A percentile compares a stretch with the other conserved stretches of the same genome.
Conservation (phyloP, 2,888 invertebrate genomes). For the Nomada ruficornis region DNA sequence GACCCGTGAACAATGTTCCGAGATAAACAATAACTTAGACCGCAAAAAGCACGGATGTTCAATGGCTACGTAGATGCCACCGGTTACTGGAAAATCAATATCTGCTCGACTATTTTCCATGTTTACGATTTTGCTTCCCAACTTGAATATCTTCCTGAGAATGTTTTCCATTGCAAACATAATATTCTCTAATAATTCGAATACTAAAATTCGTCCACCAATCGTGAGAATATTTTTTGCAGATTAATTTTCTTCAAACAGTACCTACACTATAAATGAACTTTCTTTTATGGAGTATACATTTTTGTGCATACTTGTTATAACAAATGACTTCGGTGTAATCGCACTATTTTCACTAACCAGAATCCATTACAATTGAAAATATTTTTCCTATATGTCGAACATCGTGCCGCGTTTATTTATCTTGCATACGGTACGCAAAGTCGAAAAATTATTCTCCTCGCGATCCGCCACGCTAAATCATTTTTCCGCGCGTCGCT, state of each 20-base stretch:
- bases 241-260: too few species aligned
- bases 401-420: background rate
- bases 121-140: conserved; percentile 17
- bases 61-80: conserved; percentile 39
- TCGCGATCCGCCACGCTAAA: conserved; percentile 18
- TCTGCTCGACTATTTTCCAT: conserved; percentile 16
- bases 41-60: conserved; percentile 40
- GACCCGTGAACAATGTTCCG: conserved; percentile 32
- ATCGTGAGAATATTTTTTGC: too few species aligned
- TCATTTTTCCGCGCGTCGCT: conserved; percentile 28
- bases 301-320: too few species aligned
- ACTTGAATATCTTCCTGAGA: conserved; percentile 28
- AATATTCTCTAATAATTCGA: too few species aligned
- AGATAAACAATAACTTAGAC: conserved; percentile 47
- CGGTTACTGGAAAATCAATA: conserved; percentile 52
- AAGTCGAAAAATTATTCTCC: conserved; percentile 16
- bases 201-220: too few species aligned
- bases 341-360: too few species aligned
- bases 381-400: conserved; percentile 4
- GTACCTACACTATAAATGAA: too few species aligned
- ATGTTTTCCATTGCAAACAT: background rate
- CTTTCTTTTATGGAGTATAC: too few species aligned
- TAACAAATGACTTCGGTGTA: too few species aligned
- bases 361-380: background rate
- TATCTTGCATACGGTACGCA: background rate